phyloP scores from a whole-genome alignment of 2,113 vertebrate genomes.

The Epinephelus fuscoguttatus region DNA sequence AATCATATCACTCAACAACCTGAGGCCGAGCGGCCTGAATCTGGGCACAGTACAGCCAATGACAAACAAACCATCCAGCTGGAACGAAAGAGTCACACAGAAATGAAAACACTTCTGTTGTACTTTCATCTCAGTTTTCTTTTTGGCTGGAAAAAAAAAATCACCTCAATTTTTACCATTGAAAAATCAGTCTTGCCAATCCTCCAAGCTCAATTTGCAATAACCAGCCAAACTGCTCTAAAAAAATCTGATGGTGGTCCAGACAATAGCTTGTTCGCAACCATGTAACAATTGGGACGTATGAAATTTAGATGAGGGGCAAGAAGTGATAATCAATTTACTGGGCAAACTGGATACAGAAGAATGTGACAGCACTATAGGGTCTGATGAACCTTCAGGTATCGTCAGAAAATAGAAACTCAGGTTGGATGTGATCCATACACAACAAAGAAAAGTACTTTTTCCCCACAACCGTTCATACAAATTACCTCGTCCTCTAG shows the following conservation, averaged over 20 bases:
- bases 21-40: slow-evolving; percentile 26
- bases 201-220: not conserved
- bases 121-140: not conserved
- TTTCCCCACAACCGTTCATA: no score
- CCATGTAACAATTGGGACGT: no score
- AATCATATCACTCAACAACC: slow-evolving; percentile 61
- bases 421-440: no score
- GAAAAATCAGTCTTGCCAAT: not conserved
- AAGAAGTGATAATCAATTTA: no score
- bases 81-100: slow-evolving; percentile 1
- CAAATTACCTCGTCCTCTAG: no score
- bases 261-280: not conserved
- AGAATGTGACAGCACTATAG: no score
- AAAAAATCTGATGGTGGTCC: not conserved
- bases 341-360: no score
- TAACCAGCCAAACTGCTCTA: not conserved
- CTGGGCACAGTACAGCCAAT: slow-evolving; percentile 6
- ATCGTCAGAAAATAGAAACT: no score
- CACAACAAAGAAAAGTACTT: no score
- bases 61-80: slow-evolving; percentile 31
- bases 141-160: not conserved
- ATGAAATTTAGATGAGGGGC: no score
- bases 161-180: not conserved
- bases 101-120: not conserved
- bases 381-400: no score